Base-by-base conservation (phyloP, 2,797 vertebrate genomes). In the Threskiornis aethiopicus region DNA sequence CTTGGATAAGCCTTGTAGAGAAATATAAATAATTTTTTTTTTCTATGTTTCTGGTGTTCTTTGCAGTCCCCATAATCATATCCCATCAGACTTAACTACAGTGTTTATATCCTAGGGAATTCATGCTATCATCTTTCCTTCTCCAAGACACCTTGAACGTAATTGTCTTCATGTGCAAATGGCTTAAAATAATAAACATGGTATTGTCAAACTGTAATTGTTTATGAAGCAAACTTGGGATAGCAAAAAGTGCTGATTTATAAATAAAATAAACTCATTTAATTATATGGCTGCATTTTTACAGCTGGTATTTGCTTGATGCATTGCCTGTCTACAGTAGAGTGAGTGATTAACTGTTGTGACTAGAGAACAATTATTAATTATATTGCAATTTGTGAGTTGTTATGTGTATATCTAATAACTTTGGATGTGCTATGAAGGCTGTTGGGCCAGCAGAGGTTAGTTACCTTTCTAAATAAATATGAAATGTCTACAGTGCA, bases 281-380 rank as follows among this genome's bases (percentile, higher is more conserved):
- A 85, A 95, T 96, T 81, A 77, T 41, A 81, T 16, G 21, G 16
- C 18, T 93, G 19, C 35, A 58, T 79, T 93, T 87, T 94, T 96
- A 88, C 28, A 84, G 69, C 41, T 69, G 35, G 15, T 82, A 69
- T 80, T 88, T 82, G 5, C 35, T 82, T 71, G 62, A 83, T 0
- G 0, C 62, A 14, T 83, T 86, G 10, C 29, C 59, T 69, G n/a
- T 90, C 83, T 90, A 52, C 33, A 69, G 47, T 79, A 79, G 41
- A 54, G 55, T 67, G 44, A 84, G 47, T 69, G 76, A 87, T 84
- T 84, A 87, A 52, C 64, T 80, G 78, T 66, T 84, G 31, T 93
- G 77, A 73, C 54, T 69, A 51, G 35, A 82, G 37, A 86, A 75
- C 57, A 90, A 84, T 73, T 90, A 67, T 93, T 84, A 85, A 84